These are phyloP conservation scores for Oreortyx pictus DNA, from an alignment of 2,797 vertebrate species.

Conservation along the genomic window DNA sequence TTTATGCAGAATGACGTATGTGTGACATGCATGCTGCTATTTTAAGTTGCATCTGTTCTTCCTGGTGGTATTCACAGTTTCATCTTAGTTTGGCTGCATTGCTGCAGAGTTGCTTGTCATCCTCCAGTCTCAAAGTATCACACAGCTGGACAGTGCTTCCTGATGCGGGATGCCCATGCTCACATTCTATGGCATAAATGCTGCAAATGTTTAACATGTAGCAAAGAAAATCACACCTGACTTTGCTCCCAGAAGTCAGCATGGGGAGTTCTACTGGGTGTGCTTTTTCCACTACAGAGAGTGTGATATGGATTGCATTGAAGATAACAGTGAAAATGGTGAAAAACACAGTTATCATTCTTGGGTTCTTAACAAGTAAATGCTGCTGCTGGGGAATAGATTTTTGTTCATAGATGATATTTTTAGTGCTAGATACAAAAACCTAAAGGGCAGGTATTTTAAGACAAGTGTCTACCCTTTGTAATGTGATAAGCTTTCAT, in stretches of 20 bases:
- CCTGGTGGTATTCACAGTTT: background rate
- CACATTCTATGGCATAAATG: background rate
- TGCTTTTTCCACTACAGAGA: background rate
- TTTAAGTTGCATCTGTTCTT: background rate
- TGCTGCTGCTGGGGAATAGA: background rate
- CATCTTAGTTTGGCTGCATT: background rate
- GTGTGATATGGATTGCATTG: background rate
- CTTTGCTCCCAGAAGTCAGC: background rate
- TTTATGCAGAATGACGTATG: fast-evolving
- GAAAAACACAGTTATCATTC: background rate
- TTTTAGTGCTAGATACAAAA: background rate
- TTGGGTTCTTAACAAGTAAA: background rate
- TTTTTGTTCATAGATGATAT: background rate
- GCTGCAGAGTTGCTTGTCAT: background rate
- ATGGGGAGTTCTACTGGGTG: background rate
- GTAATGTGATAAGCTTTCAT: background rate
- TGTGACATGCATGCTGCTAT: background rate
- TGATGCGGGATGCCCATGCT: background rate
- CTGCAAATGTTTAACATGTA: background rate
- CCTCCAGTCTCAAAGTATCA: background rate
- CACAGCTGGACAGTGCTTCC: background rate
- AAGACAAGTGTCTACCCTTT: background rate
- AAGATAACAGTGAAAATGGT: background rate
- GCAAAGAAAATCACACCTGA: background rate
- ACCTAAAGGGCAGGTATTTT: background rate